A percentile compares a stretch with the other conserved stretches of the same genome.
Evolutionary conservation across 2,113 vertebrate species (phyloP).

Genomic region (Rhineura floridana): DNA sequence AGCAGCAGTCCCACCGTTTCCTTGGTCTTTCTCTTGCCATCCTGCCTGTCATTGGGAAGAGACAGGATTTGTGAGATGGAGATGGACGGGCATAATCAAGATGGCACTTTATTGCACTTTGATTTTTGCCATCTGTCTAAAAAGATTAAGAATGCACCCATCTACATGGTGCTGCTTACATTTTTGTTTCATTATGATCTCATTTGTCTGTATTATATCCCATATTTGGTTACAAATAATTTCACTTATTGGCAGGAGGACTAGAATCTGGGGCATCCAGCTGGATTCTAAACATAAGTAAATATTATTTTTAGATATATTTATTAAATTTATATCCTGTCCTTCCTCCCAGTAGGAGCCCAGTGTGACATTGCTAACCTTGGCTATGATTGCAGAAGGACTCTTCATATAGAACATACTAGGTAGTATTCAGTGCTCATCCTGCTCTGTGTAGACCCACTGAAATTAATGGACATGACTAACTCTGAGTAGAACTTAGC

Average conservation of each 20-base stretch:
- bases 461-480: no score
- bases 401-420: neutral
- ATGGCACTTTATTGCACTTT: neutral
- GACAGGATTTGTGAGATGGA: neutral
- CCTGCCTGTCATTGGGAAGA: constrained; percentile 13
- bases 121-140: neutral
- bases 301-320: no score
- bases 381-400: neutral
- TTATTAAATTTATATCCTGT: no score
- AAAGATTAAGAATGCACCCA: neutral
- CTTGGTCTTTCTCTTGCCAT: neutral
- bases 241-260: neutral
- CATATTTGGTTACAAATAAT: constrained; percentile 6
- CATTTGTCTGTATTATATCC: constrained; percentile 6
- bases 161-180: neutral
- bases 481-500: no score
- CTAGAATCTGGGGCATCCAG: neutral
- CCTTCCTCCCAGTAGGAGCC: no score
- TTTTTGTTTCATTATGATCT: neutral
- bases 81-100: constrained; percentile 5
- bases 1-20: no score
- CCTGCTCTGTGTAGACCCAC: neutral
- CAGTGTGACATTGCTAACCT: neutral
- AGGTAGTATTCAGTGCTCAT: no score
- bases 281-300: constrained; percentile 1